phyloP scores from a whole-genome alignment of 2,113 vertebrate species.

The Anolis sagrei region DNA sequence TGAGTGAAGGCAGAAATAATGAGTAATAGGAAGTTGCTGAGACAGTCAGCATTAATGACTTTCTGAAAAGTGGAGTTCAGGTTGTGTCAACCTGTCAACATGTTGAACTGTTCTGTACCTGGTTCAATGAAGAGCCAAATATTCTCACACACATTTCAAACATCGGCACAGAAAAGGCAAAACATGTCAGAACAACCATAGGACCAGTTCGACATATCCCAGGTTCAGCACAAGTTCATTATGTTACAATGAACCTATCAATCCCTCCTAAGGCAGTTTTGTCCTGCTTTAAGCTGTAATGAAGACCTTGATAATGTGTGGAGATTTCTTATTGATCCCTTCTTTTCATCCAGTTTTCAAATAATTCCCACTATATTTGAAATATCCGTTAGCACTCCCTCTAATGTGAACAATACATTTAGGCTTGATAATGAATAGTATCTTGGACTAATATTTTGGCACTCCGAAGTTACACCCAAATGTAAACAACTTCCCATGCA shows the following conservation, averaged over 20 bases:
- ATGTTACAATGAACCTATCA: background rate
- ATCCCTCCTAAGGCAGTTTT: no score
- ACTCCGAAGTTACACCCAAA: constrained; percentile 12
- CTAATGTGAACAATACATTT: constrained; percentile 3
- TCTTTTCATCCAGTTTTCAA: background rate
- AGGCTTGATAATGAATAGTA: background rate
- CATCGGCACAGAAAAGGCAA: background rate
- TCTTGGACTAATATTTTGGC: constrained; percentile 4
- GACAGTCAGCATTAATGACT: background rate
- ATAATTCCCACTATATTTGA: background rate
- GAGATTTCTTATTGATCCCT: background rate
- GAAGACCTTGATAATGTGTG: background rate
- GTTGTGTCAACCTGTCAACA: background rate
- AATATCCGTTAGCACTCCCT: background rate
- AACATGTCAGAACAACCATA: background rate
- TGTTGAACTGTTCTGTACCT: background rate
- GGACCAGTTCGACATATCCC: background rate
- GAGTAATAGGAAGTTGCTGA: background rate
- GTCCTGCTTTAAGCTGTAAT: background rate
- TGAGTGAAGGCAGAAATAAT: background rate
- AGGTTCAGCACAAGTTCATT: background rate
- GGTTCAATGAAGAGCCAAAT: background rate
- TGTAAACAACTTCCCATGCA: constrained; percentile 4
- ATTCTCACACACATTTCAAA: background rate
- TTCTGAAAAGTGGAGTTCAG: background rate